phyloP scores from a whole-genome alignment of 2,888 invertebrate species.

The Pammene fasciana region DNA sequence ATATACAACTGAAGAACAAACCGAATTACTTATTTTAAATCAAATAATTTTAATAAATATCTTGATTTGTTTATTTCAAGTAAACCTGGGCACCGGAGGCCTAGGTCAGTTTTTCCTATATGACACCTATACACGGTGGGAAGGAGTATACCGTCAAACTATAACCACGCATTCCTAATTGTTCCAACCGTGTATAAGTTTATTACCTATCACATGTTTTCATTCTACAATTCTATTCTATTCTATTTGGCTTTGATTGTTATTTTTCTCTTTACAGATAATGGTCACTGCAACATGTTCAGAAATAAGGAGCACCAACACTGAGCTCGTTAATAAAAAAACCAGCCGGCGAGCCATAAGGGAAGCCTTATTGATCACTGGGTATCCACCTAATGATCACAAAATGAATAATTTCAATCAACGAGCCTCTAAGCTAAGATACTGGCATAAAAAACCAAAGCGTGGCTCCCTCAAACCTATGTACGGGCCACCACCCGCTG shows the following conservation, averaged over 20 bases:
- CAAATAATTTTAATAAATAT: too few species aligned
- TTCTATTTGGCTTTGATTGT: slow-evolving; percentile 9
- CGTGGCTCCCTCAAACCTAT: slow-evolving; percentile 53
- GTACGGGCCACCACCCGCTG: slow-evolving; percentile 49
- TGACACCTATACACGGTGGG: too few species aligned
- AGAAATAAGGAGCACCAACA: slow-evolving; percentile 48
- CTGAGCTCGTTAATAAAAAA: slow-evolving; percentile 49
- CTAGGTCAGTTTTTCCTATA: too few species aligned
- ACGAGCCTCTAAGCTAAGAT: slow-evolving; percentile 20
- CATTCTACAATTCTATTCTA: too few species aligned
- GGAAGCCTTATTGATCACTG: slow-evolving; percentile 63
- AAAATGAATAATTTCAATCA: slow-evolving; percentile 51
- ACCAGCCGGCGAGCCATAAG: slow-evolving; percentile 55
- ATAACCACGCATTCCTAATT: too few species aligned
- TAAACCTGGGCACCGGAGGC: too few species aligned
- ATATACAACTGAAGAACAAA: too few species aligned
- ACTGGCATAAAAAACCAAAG: slow-evolving; percentile 43
- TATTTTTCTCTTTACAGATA: slow-evolving; percentile 62
- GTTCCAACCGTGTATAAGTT: too few species aligned
- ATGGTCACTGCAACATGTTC: slow-evolving; percentile 59
- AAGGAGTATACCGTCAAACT: too few species aligned
- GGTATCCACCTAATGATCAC: slow-evolving; percentile 54
- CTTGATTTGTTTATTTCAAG: too few species aligned
- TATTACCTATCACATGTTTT: too few species aligned
- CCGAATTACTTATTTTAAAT: too few species aligned